Base-by-base conservation (phyloP, 2,888 invertebrate genomes). In the Arge pagana region DNA sequence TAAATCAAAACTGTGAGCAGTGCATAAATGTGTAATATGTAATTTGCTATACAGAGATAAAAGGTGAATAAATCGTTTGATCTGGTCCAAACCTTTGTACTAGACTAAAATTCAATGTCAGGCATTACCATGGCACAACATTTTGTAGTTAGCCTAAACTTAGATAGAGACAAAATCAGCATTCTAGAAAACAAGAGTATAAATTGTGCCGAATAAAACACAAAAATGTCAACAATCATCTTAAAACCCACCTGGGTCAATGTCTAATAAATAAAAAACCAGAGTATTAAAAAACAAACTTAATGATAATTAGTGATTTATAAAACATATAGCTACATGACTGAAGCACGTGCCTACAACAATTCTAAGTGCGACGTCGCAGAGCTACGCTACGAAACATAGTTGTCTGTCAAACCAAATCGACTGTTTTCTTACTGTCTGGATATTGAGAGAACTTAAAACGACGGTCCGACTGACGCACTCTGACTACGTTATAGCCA, bases 401-500 rank as follows among this genome's bases (percentile, higher is more conserved):
- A 8, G n/a, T 26, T 15, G 6, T 36, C 54, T 55, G 61, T 54
- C 62, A 58, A 64, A n/a, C n/a, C n/a, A n/a, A n/a, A 45, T 23
- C 21, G 31, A 21, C 31, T 37, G 33, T 53, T 54, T 62, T 67
- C 76, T 76, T 76, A 76, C 76, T 68, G 68, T 71, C 67, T 67
- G 71, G 71, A 62, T 75, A 73, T 56, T 75, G 72, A 71, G 71
- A 69, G 72, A 76, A 76, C 66, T 70, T 71, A 76, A 75, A 74
- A 62, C 71, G 74, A 54, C 70, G 73, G 65, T 77, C 76, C 62
- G 71, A 72, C 61, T 76, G 73, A 64, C 77, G 77, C 56, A 75
- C 68, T 65, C 77, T 71, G 65, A 77, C 77, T 68, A 77, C 72
- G 67, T 74, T 73, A 66, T 76, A 76, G 71, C 76, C 75, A 66